These are phyloP conservation scores for Probosciger aterrimus DNA, from an alignment of 2,113 vertebrate genomes.

Conservation along the genomic window DNA sequence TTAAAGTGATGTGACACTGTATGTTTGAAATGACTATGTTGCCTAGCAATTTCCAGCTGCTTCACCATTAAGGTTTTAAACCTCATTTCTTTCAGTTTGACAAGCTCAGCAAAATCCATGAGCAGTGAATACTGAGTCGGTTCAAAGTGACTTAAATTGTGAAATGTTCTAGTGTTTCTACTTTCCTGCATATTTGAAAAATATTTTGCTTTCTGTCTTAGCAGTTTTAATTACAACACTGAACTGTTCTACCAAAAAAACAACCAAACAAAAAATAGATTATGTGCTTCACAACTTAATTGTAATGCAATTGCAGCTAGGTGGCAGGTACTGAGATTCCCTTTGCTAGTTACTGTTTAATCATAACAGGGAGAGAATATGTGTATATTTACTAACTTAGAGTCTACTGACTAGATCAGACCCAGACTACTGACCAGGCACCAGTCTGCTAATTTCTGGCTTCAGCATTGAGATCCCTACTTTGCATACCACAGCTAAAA, in stretches of 20 bases:
- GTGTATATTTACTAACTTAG: not conserved
- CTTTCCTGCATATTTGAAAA: not conserved
- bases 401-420: not conserved
- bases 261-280: not conserved
- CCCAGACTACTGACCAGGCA: not conserved
- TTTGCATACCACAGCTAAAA: not conserved
- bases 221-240: not conserved
- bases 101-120: not conserved
- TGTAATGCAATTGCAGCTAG: not conserved
- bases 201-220: not conserved
- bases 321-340: not conserved
- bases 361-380: not conserved
- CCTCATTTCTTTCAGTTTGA: not conserved
- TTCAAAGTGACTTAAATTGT: not conserved
- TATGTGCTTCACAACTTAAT: not conserved
- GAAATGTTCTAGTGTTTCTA: not conserved
- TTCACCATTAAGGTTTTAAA: conserved; percentile 11
- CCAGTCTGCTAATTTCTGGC: not conserved
- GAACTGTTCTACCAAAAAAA: not conserved
- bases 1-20: not conserved
- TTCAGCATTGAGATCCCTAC: not conserved
- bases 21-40: not conserved
- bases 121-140: not conserved
- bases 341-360: not conserved
- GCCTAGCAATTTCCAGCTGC: conserved; percentile 23